These are phyloP conservation scores for Chromobotia macracanthus DNA, from an alignment of 2,797 vertebrate species.

Conservation along the genomic window DNA sequence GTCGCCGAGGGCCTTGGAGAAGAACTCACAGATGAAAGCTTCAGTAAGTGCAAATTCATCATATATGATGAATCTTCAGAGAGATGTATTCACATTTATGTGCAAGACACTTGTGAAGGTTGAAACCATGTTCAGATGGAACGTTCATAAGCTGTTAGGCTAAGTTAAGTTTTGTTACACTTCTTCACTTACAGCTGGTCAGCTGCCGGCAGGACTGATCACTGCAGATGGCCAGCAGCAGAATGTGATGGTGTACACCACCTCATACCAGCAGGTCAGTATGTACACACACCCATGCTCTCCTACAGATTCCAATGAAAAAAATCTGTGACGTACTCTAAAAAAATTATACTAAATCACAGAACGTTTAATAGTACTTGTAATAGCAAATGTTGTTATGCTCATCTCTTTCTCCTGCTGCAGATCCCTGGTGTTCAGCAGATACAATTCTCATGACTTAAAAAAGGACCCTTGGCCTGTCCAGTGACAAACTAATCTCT, in stretches of 20 bases:
- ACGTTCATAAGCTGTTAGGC: too few species aligned
- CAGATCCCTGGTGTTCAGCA: conserved; percentile 97
- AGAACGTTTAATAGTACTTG: too few species aligned
- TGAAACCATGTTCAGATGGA: too few species aligned
- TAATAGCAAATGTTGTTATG: not conserved
- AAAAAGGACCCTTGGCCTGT: not conserved
- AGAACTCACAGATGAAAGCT: conserved; percentile 93
- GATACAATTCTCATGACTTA: conserved; percentile 97
- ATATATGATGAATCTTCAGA: not conserved
- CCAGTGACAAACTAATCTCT: conserved; percentile 35
- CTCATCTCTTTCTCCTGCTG: conserved; percentile 20
- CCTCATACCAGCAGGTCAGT: conserved; percentile 95
- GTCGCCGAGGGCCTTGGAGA: conserved; percentile 87
- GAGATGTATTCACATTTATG: not conserved
- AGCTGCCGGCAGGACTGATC: conserved; percentile 93
- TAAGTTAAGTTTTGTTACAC: not conserved
- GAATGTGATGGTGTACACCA: conserved; percentile 99
- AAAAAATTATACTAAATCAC: too few species aligned
- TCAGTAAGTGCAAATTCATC: conserved; percentile 81
- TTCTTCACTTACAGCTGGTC: conserved; percentile 81
- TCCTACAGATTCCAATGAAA: not conserved
- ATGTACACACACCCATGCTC: not conserved
- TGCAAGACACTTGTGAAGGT: not conserved
- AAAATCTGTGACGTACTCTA: too few species aligned
- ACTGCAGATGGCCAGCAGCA: conserved; percentile 96